Conservation (phyloP, 53 echinoderm and acorn worm genomes). For the Arbacia lixula region DNA sequence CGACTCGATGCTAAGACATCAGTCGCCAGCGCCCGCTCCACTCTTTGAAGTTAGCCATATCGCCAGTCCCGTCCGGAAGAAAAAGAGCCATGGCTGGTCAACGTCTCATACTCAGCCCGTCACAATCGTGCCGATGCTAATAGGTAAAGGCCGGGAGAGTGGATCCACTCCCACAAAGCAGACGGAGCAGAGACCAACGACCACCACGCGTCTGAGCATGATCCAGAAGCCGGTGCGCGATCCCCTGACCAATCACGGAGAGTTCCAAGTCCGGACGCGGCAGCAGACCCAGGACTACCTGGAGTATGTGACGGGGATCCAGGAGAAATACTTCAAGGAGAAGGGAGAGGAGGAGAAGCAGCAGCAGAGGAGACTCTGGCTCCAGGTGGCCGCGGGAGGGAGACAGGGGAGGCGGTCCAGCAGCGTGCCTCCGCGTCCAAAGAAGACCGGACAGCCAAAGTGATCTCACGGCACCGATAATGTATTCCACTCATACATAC, state of each 20-base stretch:
- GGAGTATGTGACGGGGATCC: constrained; percentile 71
- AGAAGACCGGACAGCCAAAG: too few relatives aligned
- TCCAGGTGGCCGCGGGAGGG: constrained; percentile 6
- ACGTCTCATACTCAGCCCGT: constrained; percentile 89
- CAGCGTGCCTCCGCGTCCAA: constrained; percentile 49
- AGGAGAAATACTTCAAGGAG: constrained; percentile 67
- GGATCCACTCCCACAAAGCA: neutral
- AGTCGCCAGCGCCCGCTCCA: constrained; percentile 1
- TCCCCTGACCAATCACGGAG: constrained; percentile 73
- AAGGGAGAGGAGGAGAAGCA: constrained; percentile 57
- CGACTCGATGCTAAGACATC: neutral
- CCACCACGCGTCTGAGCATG: constrained; percentile 18
- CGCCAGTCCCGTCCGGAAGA: constrained; percentile 65
- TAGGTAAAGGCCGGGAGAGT: constrained; percentile 51
- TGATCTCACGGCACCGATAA: too few relatives aligned
- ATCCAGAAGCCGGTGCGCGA: constrained; percentile 68
- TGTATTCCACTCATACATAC: too few relatives aligned
- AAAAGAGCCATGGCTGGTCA: constrained; percentile 90
- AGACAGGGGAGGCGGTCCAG: constrained; percentile 27
- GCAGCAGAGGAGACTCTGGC: constrained; percentile 76
- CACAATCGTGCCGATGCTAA: constrained; percentile 83
- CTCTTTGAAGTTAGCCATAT: constrained; percentile 40
- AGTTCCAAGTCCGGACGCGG: constrained; percentile 87
- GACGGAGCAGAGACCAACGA: constrained; percentile 18
- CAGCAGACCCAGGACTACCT: constrained; percentile 88